Evolutionary conservation across 2,797 vertebrate genomes (phyloP), one percentile per base, ranked within the genome.

Genomic region (Sandelia bainsii): DNA sequence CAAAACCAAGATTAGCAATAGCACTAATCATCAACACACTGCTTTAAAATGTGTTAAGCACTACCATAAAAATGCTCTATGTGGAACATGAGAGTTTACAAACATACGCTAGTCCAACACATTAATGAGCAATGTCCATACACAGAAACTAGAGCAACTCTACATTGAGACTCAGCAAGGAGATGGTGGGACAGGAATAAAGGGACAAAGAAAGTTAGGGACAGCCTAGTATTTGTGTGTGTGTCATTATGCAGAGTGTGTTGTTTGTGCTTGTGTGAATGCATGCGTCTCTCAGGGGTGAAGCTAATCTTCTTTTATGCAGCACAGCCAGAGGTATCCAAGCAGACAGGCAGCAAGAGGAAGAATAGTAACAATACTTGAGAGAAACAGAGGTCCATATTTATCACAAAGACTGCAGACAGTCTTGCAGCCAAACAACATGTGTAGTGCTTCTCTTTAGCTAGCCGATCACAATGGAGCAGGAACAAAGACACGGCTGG

Each of bases 331-430:
- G 85, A 88, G 73, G 79, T 65, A 84, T 79, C 86, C 74, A 69
- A 53, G 76, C 86, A 85, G 81, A 85, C 78, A 72, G 69, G 71
- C 83, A 63, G 75, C 62, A 53, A 62, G 78, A 76, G 71, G 79
- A 84, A 87, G 61, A 91, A 88, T 76, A 75, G 87, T 53, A 60
- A 83, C 82, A 86, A 89, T 79, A 87, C 81, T 87, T 77, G 80
- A 90, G 86, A 90, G 73, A 85, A 89, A 84, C 74, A 80, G 81
- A 87, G 72, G 80, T 79, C 80, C 80, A 52, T 75, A 86, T 91
- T 93, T 90, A 93, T 93, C 93, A 93, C 90, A 93, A 92, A 94
- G 91, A 68, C 82, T 46, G 81, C 91, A 93, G 91, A 87, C 85
- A 66, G 83, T 86, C 85, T 84, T 82, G 73, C 64, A 84, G 84